Evolutionary conservation across 2,888 invertebrate species (phyloP).

Genomic region (Troides aeacus): DNA sequence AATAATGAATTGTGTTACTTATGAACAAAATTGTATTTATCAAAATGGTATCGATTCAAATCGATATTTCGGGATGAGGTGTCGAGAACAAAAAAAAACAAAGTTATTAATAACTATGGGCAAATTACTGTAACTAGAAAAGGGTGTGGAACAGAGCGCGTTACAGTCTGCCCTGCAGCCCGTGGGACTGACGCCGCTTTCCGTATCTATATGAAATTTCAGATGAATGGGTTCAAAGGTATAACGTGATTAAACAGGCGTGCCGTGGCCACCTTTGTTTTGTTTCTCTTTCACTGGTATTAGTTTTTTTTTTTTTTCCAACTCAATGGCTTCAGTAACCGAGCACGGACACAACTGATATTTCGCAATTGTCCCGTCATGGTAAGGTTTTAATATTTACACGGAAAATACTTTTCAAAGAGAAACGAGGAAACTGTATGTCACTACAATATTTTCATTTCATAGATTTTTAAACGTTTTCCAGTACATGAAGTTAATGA

Average conservation of each 20-base stretch:
- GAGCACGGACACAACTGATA: conserved; percentile 1
- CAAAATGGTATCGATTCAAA: not conserved
- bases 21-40: too few relatives aligned
- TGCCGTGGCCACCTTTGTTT: conserved; percentile 37
- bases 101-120: conserved; percentile 25
- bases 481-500: too few relatives aligned
- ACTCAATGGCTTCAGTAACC: conserved; percentile 13
- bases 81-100: not conserved
- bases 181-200: conserved; percentile 23
- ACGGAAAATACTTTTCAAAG: not conserved
- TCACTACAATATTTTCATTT: too few relatives aligned
- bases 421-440: not conserved
- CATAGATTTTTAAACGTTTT: too few relatives aligned
- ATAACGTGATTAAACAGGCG: conserved; percentile 49
- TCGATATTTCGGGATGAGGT: not conserved
- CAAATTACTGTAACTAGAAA: conserved; percentile 14
- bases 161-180: conserved; percentile 15
- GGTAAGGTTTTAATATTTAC: not conserved
- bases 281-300: conserved; percentile 32
- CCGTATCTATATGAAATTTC: conserved; percentile 40
- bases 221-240: conserved; percentile 52
- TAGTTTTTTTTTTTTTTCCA: conserved; percentile 26
- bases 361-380: not conserved
- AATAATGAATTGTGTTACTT: too few relatives aligned
- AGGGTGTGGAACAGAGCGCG: conserved; percentile 6